A percentile compares a stretch with the other conserved stretches of the same genome.
Conservation (phyloP, 1,140 invertebrate species). For the Neotoxoptera formosana region DNA sequence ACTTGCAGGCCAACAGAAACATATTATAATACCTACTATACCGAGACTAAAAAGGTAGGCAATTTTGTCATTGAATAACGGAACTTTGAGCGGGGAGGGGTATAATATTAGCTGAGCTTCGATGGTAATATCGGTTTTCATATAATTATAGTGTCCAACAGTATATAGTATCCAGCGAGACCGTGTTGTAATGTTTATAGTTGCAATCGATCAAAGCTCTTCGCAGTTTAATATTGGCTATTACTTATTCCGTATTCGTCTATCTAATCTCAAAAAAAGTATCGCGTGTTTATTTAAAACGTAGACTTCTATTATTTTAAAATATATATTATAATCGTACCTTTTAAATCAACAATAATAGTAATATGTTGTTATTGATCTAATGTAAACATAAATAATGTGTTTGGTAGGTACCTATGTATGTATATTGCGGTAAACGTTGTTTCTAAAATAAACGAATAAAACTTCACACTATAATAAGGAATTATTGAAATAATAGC, state of each 20-base stretch:
- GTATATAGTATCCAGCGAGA: background rate
- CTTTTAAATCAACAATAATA: background rate
- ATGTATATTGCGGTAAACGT: background rate
- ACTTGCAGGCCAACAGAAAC: background rate
- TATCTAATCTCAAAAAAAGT: background rate
- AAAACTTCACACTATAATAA: background rate
- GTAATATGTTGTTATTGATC: background rate
- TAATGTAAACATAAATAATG: background rate
- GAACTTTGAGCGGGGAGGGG: background rate
- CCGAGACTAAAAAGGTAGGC: background rate
- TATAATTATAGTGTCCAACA: background rate
- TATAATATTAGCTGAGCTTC: background rate
- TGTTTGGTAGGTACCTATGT: background rate
- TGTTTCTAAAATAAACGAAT: background rate
- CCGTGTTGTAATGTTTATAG: background rate
- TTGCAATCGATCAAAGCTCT: background rate
- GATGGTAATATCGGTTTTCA: background rate
- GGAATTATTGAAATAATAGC: background rate
- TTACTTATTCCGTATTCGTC: no score
- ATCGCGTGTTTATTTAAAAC: background rate
- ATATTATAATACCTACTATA: background rate
- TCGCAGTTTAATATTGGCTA: background rate
- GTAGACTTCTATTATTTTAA: background rate
- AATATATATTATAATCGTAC: no score
- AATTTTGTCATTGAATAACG: background rate